Conservation (phyloP, 2,113 vertebrate species). For the Marmota flaviventris region DNA sequence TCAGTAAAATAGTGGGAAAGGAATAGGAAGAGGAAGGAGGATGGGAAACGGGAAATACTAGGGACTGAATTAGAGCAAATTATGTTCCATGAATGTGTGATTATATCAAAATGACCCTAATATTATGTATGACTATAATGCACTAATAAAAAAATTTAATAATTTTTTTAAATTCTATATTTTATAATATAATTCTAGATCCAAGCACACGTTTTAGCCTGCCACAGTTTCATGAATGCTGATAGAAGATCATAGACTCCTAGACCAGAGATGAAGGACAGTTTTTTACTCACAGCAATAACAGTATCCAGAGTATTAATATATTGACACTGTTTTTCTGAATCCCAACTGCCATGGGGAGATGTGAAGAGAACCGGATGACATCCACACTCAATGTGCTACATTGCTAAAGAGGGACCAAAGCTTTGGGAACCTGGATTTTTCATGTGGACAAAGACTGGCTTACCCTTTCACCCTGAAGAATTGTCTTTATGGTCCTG, state of each 20-base stretch:
- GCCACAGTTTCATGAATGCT: background rate
- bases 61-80: too few species aligned
- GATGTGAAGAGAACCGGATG: background rate
- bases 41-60: too few species aligned
- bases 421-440: background rate
- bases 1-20: too few species aligned
- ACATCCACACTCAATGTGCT: background rate
- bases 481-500: background rate
- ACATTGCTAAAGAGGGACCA: background rate
- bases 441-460: background rate
- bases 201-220: background rate
- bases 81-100: too few species aligned
- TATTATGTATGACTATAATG: too few species aligned
- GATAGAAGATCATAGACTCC: background rate
- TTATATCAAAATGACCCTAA: too few species aligned
- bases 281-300: background rate
- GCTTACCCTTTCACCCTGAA: too few species aligned
- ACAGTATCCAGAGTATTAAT: background rate
- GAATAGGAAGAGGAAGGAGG: too few species aligned
- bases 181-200: too few species aligned
- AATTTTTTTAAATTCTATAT: too few species aligned
- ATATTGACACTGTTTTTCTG: background rate
- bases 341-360: background rate
- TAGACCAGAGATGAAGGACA: background rate
- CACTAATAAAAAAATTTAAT: too few species aligned